Conservation (phyloP, 2,888 invertebrate species). For the Camptogramma bilineatum region DNA sequence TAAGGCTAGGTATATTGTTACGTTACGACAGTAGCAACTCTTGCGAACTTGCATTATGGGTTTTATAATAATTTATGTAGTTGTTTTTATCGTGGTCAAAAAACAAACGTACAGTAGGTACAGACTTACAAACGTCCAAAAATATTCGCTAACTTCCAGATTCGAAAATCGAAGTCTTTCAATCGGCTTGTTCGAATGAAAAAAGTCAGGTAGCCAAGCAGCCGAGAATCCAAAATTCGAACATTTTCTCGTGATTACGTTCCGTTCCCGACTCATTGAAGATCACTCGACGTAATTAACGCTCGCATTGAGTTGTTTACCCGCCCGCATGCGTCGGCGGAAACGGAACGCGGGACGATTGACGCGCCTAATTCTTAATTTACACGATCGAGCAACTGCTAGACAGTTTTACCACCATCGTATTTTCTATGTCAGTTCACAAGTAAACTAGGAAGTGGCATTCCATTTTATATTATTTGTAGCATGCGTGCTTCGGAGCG, state of each 20-base stretch:
- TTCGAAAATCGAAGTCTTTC: no score
- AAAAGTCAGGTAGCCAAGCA: constrained; percentile 31
- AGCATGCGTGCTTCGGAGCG: constrained; percentile 22
- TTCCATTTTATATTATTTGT: background rate
- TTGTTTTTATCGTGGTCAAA: no score
- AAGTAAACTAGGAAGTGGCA: background rate
- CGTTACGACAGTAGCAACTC: background rate
- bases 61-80: background rate
- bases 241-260: constrained; percentile 64
- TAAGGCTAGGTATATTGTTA: no score
- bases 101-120: no score
- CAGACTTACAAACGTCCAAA: no score
- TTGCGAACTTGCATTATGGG: background rate
- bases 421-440: background rate
- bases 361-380: constrained; percentile 57
- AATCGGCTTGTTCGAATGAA: background rate
- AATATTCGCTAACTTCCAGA: no score
- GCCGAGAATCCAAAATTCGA: constrained; percentile 68
- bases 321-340: constrained; percentile 75
- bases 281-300: constrained; percentile 81
- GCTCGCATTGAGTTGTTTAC: constrained; percentile 80
- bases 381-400: constrained; percentile 29
- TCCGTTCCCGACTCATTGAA: constrained; percentile 69
- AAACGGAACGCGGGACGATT: constrained; percentile 65
- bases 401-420: constrained; percentile 8